Evolutionary conservation across 2,797 vertebrate genomes (phyloP), one percentile per base, ranked within the genome.

Genomic region (Intellagama lesueurii): DNA sequence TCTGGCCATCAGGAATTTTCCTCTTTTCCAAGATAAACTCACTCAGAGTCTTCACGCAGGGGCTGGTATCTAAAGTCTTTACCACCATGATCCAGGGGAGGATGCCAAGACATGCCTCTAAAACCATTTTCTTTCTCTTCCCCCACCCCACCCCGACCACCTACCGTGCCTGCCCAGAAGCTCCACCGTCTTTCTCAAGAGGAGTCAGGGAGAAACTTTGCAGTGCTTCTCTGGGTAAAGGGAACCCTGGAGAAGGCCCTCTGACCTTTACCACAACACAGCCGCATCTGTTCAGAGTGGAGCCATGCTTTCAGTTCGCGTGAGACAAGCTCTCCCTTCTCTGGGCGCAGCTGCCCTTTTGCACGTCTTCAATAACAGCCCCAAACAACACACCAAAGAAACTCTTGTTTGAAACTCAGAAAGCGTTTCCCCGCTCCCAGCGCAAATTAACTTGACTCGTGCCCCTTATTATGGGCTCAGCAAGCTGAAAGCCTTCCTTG

Each of bases 371-470:
- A 94, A 44, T 80, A 90, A 84, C 68, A 16, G 44, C 2, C 79
- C 32, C 83, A 85, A 90, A 86, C 89, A 92, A 89, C 80, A n/a
- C 24, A 30, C 90, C 92, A 88, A 85, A 94, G 84, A 91, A 89
- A 90, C 94, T 90, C 89, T 81, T 77, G 70, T 0, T 1, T 84
- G 75, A 82, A 87, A 35, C 89, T 88, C 86, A 7, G 5, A 30
- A 56, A 86, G 52, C 32, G 0, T 40, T n/a, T 86, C 81, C 79
- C 81, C 90, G 89, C 69, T 85, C 92, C 64, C 88, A 68, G 75
- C 47, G 78, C 81, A 89, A 95, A 94, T 92, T 94, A 92, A 89
- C 93, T 94, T 90, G 89, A 93, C 88, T 94, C 83, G 1, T 40
- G 85, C 16, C 66, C 83, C 44, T 56, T 76, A 76, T 76, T 66